Conservation (phyloP, 2,888 invertebrate species). For the Salpingus planirostris region DNA sequence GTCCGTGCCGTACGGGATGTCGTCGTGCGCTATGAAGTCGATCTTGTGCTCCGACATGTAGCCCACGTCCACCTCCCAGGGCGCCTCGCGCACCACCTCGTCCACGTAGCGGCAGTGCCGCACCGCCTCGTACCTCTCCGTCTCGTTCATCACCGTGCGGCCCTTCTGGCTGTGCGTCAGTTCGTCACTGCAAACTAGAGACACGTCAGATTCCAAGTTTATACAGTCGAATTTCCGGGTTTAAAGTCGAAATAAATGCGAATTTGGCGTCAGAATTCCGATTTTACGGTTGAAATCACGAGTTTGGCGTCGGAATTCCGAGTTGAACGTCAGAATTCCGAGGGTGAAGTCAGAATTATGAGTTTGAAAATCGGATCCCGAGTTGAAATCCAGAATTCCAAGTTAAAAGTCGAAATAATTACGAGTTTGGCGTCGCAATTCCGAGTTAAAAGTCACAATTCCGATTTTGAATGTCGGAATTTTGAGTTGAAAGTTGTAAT, state of each 20-base stretch:
- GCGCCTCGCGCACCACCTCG: constrained; percentile 87
- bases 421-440: no score
- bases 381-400: no score
- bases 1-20: constrained; percentile 88
- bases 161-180: constrained; percentile 90
- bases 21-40: constrained; percentile 98
- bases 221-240: not conserved
- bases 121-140: constrained; percentile 94
- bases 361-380: no score
- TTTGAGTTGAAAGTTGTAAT: no score
- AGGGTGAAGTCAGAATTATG: no score
- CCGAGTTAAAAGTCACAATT: no score
- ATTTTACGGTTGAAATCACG: no score
- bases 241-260: constrained; percentile 1
- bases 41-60: constrained; percentile 91
- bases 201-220: constrained; percentile 17
- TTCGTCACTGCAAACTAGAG: constrained; percentile 79
- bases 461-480: no score
- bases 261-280: no score
- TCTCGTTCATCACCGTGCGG: constrained; percentile 91
- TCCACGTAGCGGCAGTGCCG: constrained; percentile 98
- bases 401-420: no score
- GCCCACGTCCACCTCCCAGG: constrained; percentile 88
- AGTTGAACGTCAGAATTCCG: no score
- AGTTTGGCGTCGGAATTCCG: no score